Conservation (phyloP, 2,888 invertebrate species). For the Leucophenga maculata region DNA sequence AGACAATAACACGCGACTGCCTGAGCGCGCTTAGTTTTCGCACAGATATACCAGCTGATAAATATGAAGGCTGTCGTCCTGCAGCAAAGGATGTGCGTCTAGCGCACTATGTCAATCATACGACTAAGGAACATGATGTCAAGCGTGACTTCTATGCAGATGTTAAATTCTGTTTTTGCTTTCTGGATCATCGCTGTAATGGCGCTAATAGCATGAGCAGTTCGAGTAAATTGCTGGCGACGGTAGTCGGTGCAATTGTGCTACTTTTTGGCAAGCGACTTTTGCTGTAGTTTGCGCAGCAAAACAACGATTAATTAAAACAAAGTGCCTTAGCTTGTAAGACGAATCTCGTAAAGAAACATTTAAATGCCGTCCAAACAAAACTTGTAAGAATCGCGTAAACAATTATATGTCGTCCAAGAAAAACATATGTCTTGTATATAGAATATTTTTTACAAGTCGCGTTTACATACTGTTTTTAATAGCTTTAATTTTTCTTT, state of each 20-base stretch:
- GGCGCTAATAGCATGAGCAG: constrained; percentile 50
- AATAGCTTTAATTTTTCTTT: no score
- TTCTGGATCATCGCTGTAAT: constrained; percentile 92
- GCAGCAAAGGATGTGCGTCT: constrained; percentile 85
- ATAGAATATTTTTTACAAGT: no score
- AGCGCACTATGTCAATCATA: constrained; percentile 90
- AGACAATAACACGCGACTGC: constrained; percentile 88
- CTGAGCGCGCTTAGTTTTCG: constrained; percentile 85
- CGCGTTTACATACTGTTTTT: no score
- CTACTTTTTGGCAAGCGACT: background rate
- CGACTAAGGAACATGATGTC: constrained; percentile 87
- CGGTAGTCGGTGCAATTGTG: background rate
- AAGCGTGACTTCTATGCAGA: constrained; percentile 86
- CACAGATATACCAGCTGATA: constrained; percentile 91
- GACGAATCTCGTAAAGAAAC: constrained; percentile 10
- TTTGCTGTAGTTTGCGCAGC: background rate
- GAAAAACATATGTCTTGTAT: no score
- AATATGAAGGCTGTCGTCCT: constrained; percentile 90
- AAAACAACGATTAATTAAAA: background rate
- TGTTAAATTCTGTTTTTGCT: constrained; percentile 91
- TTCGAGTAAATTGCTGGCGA: background rate
- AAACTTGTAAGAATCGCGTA: no score
- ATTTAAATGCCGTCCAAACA: no score
- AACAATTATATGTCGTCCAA: no score
- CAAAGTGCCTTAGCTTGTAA: constrained; percentile 16